phyloP scores from a whole-genome alignment of 2,113 vertebrate genomes.

The Chloropsis cyanopogon region DNA sequence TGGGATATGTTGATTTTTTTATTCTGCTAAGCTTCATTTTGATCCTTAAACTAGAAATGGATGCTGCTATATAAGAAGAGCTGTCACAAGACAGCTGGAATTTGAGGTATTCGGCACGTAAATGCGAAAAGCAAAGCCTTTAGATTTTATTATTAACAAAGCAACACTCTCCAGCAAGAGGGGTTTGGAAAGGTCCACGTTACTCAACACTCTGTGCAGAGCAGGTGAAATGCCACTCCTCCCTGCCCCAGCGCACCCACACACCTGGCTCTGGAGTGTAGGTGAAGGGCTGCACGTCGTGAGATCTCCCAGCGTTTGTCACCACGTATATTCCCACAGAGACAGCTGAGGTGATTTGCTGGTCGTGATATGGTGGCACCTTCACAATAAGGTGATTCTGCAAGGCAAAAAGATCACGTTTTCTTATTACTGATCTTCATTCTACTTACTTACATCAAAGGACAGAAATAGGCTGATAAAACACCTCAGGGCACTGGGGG shows the following conservation, averaged over 20 bases:
- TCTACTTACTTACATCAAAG: not conserved
- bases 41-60: not conserved
- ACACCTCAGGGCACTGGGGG: fast-evolving
- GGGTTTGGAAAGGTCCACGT: fast-evolving
- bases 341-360: conserved; percentile 84
- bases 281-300: conserved; percentile 93
- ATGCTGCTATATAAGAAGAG: not conserved
- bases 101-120: not conserved
- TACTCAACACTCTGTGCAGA: not conserved
- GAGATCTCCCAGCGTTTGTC: conserved; percentile 94
- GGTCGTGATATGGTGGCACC: conserved; percentile 93
- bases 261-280: conserved; percentile 94
- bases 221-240: not conserved
- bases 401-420: not conserved
- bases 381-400: conserved; percentile 99
- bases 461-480: not conserved
- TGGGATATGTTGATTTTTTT: not conserved
- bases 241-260: not conserved
- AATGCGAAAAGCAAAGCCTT: not conserved
- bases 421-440: not conserved
- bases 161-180: not conserved
- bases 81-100: not conserved
- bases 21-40: not conserved
- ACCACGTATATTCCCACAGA: conserved; percentile 93
- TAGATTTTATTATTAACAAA: not conserved